Evolutionary conservation across 2,888 invertebrate species (phyloP).

Genomic region (Acronicta aceris): DNA sequence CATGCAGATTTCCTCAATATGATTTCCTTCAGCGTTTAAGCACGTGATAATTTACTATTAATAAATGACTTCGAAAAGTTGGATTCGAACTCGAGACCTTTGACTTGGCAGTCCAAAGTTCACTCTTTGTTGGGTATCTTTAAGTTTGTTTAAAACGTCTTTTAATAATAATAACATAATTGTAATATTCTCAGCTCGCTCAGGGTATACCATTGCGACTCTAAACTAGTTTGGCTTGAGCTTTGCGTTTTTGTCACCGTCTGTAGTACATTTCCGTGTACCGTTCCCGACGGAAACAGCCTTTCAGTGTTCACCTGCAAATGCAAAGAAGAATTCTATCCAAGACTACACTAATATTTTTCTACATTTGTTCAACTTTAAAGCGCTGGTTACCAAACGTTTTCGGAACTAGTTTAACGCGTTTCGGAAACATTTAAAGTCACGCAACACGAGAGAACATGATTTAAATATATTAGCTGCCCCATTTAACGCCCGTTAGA

Average conservation of each 20-base stretch:
- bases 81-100: no score
- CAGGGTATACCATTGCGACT: conserved; percentile 44
- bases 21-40: no score
- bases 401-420: conserved; percentile 62
- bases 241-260: conserved; percentile 73
- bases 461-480: conserved; percentile 56
- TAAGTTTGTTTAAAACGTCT: not conserved
- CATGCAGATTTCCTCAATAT: no score
- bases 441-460: conserved; percentile 59
- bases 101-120: no score
- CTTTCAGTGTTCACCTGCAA: conserved; percentile 77
- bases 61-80: no score
- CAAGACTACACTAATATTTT: conserved; percentile 58
- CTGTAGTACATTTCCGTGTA: conserved; percentile 82
- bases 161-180: conserved; percentile 38
- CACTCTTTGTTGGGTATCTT: no score
- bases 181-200: conserved; percentile 41
- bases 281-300: conserved; percentile 76
- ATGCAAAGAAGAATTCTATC: conserved; percentile 68
- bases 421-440: conserved; percentile 63
- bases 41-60: no score
- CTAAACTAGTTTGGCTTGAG: conserved; percentile 74
- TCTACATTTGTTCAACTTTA: conserved; percentile 50
- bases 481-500: conserved; percentile 44
- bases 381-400: conserved; percentile 52